These are phyloP conservation scores for Paguma larvata DNA, from an alignment of 2,797 vertebrate genomes.

Conservation along the genomic window DNA sequence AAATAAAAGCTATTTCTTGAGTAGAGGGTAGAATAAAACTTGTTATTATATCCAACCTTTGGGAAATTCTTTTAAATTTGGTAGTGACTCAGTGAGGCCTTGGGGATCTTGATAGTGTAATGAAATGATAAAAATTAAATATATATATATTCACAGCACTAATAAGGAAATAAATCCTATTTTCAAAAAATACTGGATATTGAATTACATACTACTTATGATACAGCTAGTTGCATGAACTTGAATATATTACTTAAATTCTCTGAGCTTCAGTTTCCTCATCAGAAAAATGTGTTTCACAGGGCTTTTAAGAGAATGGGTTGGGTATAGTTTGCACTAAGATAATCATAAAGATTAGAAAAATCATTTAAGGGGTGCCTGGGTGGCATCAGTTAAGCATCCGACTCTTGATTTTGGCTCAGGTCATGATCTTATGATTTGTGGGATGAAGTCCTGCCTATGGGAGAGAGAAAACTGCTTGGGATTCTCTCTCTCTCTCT, in stretches of 20 bases:
- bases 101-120: not conserved
- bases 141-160: not conserved
- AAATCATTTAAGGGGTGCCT: not conserved
- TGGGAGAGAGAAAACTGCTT: too few relatives aligned
- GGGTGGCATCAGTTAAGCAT: too few relatives aligned
- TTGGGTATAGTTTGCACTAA: not conserved
- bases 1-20: not conserved
- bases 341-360: not conserved
- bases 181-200: not conserved
- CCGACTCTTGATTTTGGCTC: too few relatives aligned
- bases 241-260: not conserved
- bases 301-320: not conserved
- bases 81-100: not conserved
- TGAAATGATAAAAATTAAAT: not conserved
- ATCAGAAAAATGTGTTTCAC: not conserved
- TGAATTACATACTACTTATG: not conserved
- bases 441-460: too few relatives aligned
- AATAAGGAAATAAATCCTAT: not conserved
- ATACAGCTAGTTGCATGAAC: not conserved
- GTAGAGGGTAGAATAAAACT: not conserved
- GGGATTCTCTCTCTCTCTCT: too few relatives aligned
- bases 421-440: too few relatives aligned
- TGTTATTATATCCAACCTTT: not conserved
- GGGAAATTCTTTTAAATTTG: not conserved
- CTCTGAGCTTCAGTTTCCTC: not conserved